Evolutionary conservation across 2,888 invertebrate genomes (phyloP), one percentile per base, ranked within the genome.

Genomic region (Dorcus hopei): DNA sequence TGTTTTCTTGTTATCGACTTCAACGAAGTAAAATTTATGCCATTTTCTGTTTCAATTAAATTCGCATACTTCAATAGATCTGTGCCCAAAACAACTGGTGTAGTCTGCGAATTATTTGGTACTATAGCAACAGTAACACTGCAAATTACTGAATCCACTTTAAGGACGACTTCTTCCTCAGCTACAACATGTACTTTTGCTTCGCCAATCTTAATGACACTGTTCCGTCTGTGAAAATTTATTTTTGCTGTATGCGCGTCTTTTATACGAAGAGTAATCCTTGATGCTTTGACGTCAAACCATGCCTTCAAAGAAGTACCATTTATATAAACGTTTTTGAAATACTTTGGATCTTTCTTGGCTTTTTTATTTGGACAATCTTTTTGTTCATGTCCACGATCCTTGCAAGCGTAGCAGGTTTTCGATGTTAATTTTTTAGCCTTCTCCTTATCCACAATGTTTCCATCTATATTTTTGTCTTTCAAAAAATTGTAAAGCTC

Each of bases 11-110:
- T 33, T 33, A 33, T 33, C 7, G 26, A 6, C 7, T 33, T 33
- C 26, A 33, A 6, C 1, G 26, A 33, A 33, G 26, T 33, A 33
- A 33, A 33, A 33, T 33, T 33, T 4, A 33, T 50, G n/a, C 52
- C 54, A 16, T 54, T 57, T 45, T 54, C 51, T 14, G 45, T 54
- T 16, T 49, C 41, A 40, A 55, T 55, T 40, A 41, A 55, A 11
- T 49, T 40, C 9, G 42, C 49, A n/a, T 49, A 49, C 9, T 49
- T 51, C 9, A 51, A 38, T 9, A 59, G 56, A 38, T 38, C 49
- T 49, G 49, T 56, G 16, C 70, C 70, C 14, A 70, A 49, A 26
- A 70, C 53, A 19, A 70, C 61, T 4, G 68, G 63, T 49, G 64
- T 60, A 16, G 63, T 62, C 57, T 69, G 68, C 23, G 60, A 41